Percentiles rank a stretch among this genome's conserved stretches.
These are phyloP conservation scores for Limnephilus marmoratus DNA, from an alignment of 2,888 invertebrate species.

Conservation along the genomic window DNA sequence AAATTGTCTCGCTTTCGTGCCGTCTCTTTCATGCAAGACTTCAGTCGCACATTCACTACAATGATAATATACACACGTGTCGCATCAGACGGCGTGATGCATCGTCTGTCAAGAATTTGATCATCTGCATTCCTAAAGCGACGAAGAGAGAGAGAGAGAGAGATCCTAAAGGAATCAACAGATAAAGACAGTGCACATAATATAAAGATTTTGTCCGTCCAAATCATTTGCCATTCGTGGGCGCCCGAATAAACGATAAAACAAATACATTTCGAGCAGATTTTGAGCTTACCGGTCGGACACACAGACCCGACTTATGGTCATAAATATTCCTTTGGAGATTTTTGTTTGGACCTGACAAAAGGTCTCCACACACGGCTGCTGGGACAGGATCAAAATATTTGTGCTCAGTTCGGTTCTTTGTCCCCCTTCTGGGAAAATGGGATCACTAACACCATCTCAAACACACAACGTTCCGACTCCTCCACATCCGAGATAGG, in stretches of 20 bases:
- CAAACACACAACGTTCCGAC: neutral
- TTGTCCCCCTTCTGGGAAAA: conserved; percentile 59
- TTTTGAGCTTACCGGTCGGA: neutral
- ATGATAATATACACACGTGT: neutral
- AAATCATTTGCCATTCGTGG: neutral
- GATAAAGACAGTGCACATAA: neutral
- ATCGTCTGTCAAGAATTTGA: neutral
- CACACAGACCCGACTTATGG: conserved; percentile 28
- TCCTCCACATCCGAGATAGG: neutral
- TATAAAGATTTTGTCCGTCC: neutral
- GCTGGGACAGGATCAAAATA: conserved; percentile 55
- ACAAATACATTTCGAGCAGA: conserved; percentile 30
- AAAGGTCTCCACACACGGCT: conserved; percentile 38
- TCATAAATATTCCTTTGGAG: conserved; percentile 45
- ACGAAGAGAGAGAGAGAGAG: neutral
- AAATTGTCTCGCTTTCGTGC: no score
- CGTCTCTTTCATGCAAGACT: no score
- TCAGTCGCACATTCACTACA: no score
- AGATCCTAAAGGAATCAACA: neutral
- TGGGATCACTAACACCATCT: conserved; percentile 46
- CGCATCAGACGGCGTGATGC: neutral
- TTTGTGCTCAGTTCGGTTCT: conserved; percentile 50
- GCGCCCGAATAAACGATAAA: conserved; percentile 28
- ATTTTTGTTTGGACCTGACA: conserved; percentile 49
- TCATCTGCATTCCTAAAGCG: neutral